Base-by-base conservation (phyloP, 2,113 vertebrate genomes). In the Pseudorectes ferrugineus region DNA sequence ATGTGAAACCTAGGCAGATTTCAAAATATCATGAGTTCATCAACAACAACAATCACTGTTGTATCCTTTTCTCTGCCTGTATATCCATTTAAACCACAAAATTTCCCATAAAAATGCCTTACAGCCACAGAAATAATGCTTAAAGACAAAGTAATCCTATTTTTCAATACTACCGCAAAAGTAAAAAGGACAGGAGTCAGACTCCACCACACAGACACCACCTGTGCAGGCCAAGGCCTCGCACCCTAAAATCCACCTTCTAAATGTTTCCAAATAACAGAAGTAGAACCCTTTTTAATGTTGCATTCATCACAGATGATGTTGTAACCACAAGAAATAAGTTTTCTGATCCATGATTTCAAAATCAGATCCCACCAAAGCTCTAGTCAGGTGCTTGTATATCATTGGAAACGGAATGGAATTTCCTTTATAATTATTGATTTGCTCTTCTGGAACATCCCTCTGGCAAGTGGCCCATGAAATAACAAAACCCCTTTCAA, bases 381-480 rank as follows among this genome's bases (percentile, higher is more conserved):
- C 29, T 75, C 66, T 33, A 43, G 20, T 28, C 57, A 68, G 73
- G 17, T 0, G 0, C 5, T 51, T 35, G 5, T 3, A 1, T 11
- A 5, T 25, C 7, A 49, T 0, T 72, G 48, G 36, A 45, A 78
- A 63, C 5, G 0, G 5, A 43, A 42, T 52, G 43, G 52, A 68
- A 66, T 73, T 85, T 85, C 62, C 45, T 85, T 61, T 23, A 7
- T 61, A 73, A 89, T 66, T 65, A 52, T 0, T 31, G 29, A 29
- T 61, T 61, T 71, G 7, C 10, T 68, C 6, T 72, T 84, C 45
- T 61, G 49, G 36, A 75, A 84, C 23, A 36, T 29, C n/a, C 14
- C 43, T 57, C 28, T 29, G 40, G 23, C 28, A 63, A 54, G 31
- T 16, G 10, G 14, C 20, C 12, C 15, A 42, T 0, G 4, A 71